Base-by-base conservation (phyloP, 1,140 invertebrate species). In the Pseudachorutes palmiensis region DNA sequence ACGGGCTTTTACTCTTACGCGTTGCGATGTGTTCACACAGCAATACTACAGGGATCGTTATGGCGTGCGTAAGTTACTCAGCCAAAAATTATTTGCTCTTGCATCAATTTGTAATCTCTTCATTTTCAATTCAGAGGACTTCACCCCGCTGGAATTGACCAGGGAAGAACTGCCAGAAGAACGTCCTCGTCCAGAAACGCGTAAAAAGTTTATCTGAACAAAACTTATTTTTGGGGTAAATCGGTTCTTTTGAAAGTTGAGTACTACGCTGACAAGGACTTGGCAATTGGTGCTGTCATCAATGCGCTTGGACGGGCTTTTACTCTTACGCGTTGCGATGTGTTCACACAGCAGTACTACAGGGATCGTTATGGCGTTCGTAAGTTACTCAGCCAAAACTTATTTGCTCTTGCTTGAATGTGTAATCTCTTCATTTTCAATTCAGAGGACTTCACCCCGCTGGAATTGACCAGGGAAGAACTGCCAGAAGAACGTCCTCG, bases 331-430 rank as follows among this genome's bases (percentile, higher is more conserved):
- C 87, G 94, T 76, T 90, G 91, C 70, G 93, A 97, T 79, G 80
- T 82, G 22, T 94, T 89, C 74, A 97, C 92, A 0, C 90, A 88
- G 76, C 85, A 90, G 49, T 96, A 91, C 80, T 96, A 93, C 77
- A 83, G 86, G 70, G 83, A 83, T 33, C 84, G 81, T 66, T 83
- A 81, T 75, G 81, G 81, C 29, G 71, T 83, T 3, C 80, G 81
- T 76, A 77, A 81, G 62, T 78, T 24, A 63, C 5, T 79, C 76
- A 66, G 70, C 72, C 2, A 68, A 74, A 79, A 79, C 29, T 48
- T 49, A 22, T 2, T 19, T 2, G 1, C 22, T 22, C 2, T 14
- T 65, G 26, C 9, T n/a, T 45, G 9, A 45, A 45, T 9, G 9
- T 9, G 9, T 45, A 12, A 12, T 45, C 14, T n/a, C 33, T 61